Conservation (phyloP, 37 sponge, comb jelly and placozoan species). For the Theonella swinhoei region DNA sequence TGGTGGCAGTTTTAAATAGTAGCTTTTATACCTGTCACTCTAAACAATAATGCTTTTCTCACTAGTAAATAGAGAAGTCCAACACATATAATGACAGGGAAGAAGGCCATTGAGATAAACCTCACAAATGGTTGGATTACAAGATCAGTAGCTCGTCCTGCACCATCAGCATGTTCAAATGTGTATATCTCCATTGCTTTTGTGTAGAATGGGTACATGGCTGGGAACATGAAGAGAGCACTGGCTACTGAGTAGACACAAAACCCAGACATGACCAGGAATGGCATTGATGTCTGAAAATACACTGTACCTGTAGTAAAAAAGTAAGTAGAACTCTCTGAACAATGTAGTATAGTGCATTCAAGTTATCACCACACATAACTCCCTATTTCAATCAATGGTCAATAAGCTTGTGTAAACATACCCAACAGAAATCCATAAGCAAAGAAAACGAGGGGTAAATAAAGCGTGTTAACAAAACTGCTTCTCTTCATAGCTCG, state of each 20-base stretch:
- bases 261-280: slow-evolving; percentile 83
- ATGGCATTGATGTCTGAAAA: slow-evolving; percentile 25
- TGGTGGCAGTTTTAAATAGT: neutral
- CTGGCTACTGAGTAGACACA: slow-evolving; percentile 93
- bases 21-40: too few relatives aligned
- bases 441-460: slow-evolving; percentile 55
- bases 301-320: slow-evolving; percentile 68
- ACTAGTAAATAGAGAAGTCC: slow-evolving; percentile 80
- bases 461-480: slow-evolving; percentile 35
- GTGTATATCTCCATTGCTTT: slow-evolving; percentile 67
- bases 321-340: too few relatives aligned
- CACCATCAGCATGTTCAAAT: slow-evolving; percentile 78
- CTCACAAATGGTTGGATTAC: slow-evolving; percentile 84
- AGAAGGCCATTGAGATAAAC: slow-evolving; percentile 44
- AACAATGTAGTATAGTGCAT: neutral
- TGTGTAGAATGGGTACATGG: slow-evolving; percentile 65
- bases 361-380: too few relatives aligned
- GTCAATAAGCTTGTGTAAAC: too few relatives aligned
- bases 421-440: slow-evolving; percentile 28
- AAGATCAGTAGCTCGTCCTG: slow-evolving; percentile 71
- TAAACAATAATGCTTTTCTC: neutral
- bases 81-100: slow-evolving; percentile 75
- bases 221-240: slow-evolving; percentile 95
- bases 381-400: too few relatives aligned
- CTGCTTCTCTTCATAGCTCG: slow-evolving; percentile 57